Evolutionary conservation across 2,797 vertebrate genomes (phyloP), one percentile per base, ranked within the genome.

Genomic region (Darevskia nairensis): DNA sequence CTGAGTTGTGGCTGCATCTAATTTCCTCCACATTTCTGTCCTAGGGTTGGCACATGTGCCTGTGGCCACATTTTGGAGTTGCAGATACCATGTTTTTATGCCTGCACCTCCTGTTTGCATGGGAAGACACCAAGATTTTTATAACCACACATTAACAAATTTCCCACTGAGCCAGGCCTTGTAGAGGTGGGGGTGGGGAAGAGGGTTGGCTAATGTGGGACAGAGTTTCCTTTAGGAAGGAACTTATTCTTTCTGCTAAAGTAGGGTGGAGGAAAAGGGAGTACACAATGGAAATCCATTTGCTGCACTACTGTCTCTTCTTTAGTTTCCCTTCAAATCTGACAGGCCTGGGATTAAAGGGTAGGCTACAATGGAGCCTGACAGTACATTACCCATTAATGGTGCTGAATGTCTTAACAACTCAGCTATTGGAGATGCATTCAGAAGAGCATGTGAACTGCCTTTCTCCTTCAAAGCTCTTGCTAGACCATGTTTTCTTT

Each of bases 381-480:
- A 95, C 89, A 93, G 94, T 94, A 90, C 87, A 94, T 89, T 89
- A 86, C 84, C 88, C 88, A 95, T 95, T 95, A 95, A 93, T 94
- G 93, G 93, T 89, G 91, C 92, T 95, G 92, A 95, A 96, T 96
- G 94, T 95, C 95, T 96, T 96, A 95, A 95, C 94, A 96, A 95
- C 93, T 91, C 93, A 82, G 82, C 95, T 93, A 92, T 94, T 92
- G 95, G 86, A 95, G 85, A 89, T 94, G 91, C 89, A 94, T 94
- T 96, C 91, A 95, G 92, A 95, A 66, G 92, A 96, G 94, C 93
- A 94, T 96, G 95, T 96, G 95, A 95, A 94, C 87, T 91, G 93
- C 93, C 94, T 94, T 93, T 89, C 92, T 90, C 94, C 90, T 95
- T 94, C 94, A 94, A 96, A 94, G 92, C 95, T 87, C 90, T 91